Evolutionary conservation across 1,140 invertebrate species (phyloP), one percentile per base, ranked within the genome.

Genomic region (Drosophila takahashii): DNA sequence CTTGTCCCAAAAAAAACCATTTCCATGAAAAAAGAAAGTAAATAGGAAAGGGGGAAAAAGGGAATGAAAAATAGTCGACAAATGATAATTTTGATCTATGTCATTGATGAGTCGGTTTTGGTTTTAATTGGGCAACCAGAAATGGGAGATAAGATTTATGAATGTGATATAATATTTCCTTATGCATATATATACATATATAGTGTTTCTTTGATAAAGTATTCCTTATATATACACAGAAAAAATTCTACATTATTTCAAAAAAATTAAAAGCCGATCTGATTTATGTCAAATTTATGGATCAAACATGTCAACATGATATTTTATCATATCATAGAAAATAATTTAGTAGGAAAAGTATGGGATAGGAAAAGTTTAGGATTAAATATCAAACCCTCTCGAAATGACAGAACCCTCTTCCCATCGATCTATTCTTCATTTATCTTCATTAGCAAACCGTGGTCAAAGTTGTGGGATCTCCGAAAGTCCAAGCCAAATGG

Each of bases 11-110:
- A 8, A 32, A 32, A 32, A 32, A 39, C 16, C 16, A 16, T 65
- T 7, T 4, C 13, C 7, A 10, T 7, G 39, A 13, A n/a, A 16
- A 11, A 36, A 34, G 22, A 22, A 41, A 44, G 16, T 8, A 15
- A 41, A 4, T 8, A 16, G 26, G 29, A 8, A 22, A 48, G 9
- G 32, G 39, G 45, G 44, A 10, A 13, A 13, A 48, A 15, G 39
- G 39, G 36, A 45, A 54, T 70, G 66, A 70, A 32, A 56, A 56
- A 69, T 69, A 29, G 66, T 16, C 48, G 66, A 70, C 64, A 70
- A 70, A 70, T 70, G 64, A 69, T 69, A 36, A 54, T 44, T 44
- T 66, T 34, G 65, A 67, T 67, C 22, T 37, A 22, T 29, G 61
- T 32, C 18, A 41, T 61, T 39, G 64, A 62, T 32, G 29, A 13